Evolutionary conservation across 1,140 invertebrate species (phyloP).

Genomic region (Pachypeltis micranthus): DNA sequence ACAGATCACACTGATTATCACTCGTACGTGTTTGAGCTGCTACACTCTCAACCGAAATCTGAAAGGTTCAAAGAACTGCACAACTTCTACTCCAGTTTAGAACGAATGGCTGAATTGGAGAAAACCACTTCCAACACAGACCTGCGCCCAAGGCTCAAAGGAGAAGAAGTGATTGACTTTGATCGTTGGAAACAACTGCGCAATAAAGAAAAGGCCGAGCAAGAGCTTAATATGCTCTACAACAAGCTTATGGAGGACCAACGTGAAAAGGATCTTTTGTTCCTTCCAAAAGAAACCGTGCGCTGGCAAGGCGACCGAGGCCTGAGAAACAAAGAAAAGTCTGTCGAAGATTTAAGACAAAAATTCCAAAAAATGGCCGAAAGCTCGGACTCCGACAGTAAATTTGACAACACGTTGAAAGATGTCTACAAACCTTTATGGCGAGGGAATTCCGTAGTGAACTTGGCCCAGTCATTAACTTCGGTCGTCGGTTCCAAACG

Average conservation of each 20-base stretch:
- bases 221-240: slow-evolving; percentile 66
- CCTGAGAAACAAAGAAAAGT: slow-evolving; percentile 68
- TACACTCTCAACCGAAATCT: slow-evolving; percentile 59
- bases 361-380: slow-evolving; percentile 49
- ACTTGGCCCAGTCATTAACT: slow-evolving; percentile 53
- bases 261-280: slow-evolving; percentile 72
- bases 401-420: slow-evolving; percentile 38
- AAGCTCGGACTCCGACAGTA: slow-evolving; percentile 35
- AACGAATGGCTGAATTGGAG: slow-evolving; percentile 71
- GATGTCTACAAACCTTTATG: slow-evolving; percentile 69
- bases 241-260: slow-evolving; percentile 64
- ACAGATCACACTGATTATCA: slow-evolving; percentile 46
- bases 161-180: slow-evolving; percentile 66
- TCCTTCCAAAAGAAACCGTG: slow-evolving; percentile 53
- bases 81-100: slow-evolving; percentile 73
- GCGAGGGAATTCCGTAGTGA: slow-evolving; percentile 65
- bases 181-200: slow-evolving; percentile 72
- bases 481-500: slow-evolving; percentile 24
- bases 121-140: slow-evolving; percentile 56
- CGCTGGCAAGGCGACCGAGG: slow-evolving; percentile 66
- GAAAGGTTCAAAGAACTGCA: slow-evolving; percentile 74
- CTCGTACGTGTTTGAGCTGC: slow-evolving; percentile 54
- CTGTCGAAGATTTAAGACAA: slow-evolving; percentile 69
- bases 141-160: slow-evolving; percentile 51
- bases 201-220: slow-evolving; percentile 64